These are phyloP conservation scores for Ctenoplectra terminalis DNA, from an alignment of 1,140 invertebrate genomes.

Conservation along the genomic window DNA sequence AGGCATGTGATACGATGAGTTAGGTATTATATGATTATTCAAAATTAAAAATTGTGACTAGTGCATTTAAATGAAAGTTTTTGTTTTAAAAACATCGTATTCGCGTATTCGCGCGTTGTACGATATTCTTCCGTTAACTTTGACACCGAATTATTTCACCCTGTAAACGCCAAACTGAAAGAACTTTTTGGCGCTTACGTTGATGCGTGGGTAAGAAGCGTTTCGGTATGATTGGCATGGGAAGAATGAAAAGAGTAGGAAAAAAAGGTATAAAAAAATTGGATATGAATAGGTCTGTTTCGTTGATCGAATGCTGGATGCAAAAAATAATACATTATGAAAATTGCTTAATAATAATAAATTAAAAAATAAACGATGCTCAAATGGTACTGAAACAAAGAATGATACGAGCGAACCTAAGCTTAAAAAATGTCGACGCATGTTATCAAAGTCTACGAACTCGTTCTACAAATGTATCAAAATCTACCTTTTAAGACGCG, in stretches of 20 bases:
- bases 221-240: slow-evolving; percentile 60
- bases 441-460: not conserved
- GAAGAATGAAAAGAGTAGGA: slow-evolving; percentile 18
- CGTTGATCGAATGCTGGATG: slow-evolving; percentile 3
- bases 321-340: not conserved
- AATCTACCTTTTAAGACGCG: slow-evolving; percentile 5
- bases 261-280: not conserved
- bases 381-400: not conserved
- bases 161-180: not conserved
- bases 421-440: not conserved
- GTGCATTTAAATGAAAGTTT: not conserved
- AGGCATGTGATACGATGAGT: too few species aligned
- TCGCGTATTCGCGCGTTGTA: not conserved
- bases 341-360: not conserved
- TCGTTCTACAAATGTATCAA: not conserved
- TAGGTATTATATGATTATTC: not conserved
- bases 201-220: slow-evolving; percentile 1
- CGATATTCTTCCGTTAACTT: not conserved
- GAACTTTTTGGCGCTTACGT: not conserved
- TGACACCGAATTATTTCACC: slow-evolving; percentile 50
- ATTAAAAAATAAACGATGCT: not conserved
- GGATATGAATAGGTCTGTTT: not conserved
- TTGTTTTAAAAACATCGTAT: not conserved
- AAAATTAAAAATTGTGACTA: not conserved
- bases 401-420: not conserved